These are phyloP conservation scores for Acomys russatus DNA, from an alignment of 2,797 vertebrate genomes.

Conservation along the genomic window DNA sequence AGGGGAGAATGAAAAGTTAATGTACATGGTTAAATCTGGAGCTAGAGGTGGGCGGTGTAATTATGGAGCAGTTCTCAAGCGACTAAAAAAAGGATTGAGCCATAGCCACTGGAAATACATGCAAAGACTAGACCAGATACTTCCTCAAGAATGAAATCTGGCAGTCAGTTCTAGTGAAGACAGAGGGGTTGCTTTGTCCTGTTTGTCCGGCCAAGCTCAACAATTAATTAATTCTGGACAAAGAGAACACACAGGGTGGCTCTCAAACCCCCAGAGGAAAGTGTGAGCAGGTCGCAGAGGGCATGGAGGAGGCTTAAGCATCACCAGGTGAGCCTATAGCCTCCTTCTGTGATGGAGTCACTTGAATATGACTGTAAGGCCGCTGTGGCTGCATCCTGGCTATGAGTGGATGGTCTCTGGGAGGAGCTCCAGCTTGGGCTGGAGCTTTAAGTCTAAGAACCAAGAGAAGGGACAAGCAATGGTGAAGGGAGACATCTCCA, in stretches of 20 bases:
- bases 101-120: not conserved
- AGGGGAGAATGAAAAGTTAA: not conserved
- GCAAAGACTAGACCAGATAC: not conserved
- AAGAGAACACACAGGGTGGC: not conserved
- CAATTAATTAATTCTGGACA: not conserved
- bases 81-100: not conserved
- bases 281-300: accelerated
- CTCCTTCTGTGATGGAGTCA: not conserved
- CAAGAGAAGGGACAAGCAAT: not conserved
- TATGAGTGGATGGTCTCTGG: not conserved
- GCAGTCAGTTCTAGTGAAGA: not conserved
- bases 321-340: not conserved
- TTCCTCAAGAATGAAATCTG: not conserved
- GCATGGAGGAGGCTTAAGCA: not conserved
- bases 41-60: not conserved
- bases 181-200: not conserved
- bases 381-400: accelerated
- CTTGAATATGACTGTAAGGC: not conserved
- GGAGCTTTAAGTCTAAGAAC: not conserved
- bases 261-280: not conserved
- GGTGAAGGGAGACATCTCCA: not conserved
- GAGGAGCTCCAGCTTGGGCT: not conserved
- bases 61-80: not conserved
- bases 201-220: not conserved
- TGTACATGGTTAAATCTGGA: not conserved